phyloP scores from a whole-genome alignment of 2,888 invertebrate species.

The Parnassius mnemosyne region DNA sequence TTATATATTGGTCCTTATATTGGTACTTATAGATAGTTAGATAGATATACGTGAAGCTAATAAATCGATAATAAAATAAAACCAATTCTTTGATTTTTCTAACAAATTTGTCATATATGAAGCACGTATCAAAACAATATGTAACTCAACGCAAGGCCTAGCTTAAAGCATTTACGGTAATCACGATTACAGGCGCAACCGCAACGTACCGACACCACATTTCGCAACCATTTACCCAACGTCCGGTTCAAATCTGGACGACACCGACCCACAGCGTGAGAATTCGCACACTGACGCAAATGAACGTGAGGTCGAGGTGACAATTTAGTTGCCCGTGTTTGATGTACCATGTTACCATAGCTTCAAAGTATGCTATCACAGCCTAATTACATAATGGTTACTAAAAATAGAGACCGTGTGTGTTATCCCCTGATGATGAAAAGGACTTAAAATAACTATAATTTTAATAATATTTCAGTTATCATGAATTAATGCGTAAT shows the following conservation, averaged over 20 bases:
- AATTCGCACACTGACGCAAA: conserved; percentile 52
- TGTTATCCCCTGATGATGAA: no score
- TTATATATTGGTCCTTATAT: no score
- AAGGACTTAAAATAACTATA: no score
- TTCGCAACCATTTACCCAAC: conserved; percentile 56
- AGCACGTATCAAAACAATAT: background rate
- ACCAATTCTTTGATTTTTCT: no score
- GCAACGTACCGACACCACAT: conserved; percentile 39
- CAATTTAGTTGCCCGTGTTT: conserved; percentile 20
- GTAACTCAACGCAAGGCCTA: background rate
- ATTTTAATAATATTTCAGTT: no score
- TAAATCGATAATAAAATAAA: no score
- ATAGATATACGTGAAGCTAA: no score
- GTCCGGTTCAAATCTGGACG: conserved; percentile 57
- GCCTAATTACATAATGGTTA: no score
- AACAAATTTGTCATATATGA: background rate
- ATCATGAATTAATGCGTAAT: no score
- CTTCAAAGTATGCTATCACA: background rate
- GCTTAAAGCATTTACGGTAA: conserved; percentile 3
- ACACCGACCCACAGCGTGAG: conserved; percentile 57
- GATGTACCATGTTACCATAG: background rate
- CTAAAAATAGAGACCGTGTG: no score
- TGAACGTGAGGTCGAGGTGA: conserved; percentile 40
- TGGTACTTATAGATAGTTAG: no score
- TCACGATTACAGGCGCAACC: conserved; percentile 22